A percentile compares a stretch with the other conserved stretches of the same genome.
phyloP scores from a whole-genome alignment of 1,140 invertebrate genomes.

The Drosophila pruinosa region DNA sequence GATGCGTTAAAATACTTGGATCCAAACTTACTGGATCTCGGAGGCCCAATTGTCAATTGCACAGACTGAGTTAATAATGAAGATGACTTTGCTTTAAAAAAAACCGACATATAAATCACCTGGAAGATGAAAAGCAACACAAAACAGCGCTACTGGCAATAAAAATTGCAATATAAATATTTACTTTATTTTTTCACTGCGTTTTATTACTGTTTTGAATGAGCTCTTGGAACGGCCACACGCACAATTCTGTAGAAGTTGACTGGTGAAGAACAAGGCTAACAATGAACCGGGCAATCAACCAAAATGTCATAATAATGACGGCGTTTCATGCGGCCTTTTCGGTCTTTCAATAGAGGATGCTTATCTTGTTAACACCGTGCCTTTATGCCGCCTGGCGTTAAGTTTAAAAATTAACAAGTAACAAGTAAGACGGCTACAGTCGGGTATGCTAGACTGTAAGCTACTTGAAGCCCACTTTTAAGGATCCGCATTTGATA shows the following conservation, averaged over 20 bases:
- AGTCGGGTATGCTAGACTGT: too few species aligned
- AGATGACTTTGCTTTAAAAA: conserved; percentile 58
- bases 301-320: conserved; percentile 81
- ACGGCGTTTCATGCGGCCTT: conserved; percentile 57
- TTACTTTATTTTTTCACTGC: conserved; percentile 15
- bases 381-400: conserved; percentile 33
- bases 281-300: conserved; percentile 58
- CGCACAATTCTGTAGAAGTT: conserved; percentile 73
- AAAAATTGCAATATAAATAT: conserved; percentile 66
- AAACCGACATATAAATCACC: conserved; percentile 63
- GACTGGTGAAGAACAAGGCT: conserved; percentile 42
- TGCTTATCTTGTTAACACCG: conserved; percentile 80
- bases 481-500: too few species aligned
- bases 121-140: conserved; percentile 25
- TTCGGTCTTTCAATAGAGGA: conserved; percentile 58
- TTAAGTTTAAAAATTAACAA: conserved; percentile 31
- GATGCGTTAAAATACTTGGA: conserved; percentile 11
- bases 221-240: conserved; percentile 46
- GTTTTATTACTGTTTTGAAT: conserved; percentile 9
- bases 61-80: conserved; percentile 46
- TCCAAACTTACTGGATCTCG: conserved; percentile 38
- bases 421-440: too few species aligned
- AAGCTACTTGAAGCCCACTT: too few species aligned
- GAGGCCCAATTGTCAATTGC: conserved; percentile 1
- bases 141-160: conserved; percentile 37